Percentiles rank a stretch among this genome's conserved stretches.
These are phyloP conservation scores for Trogon surrucura DNA, from an alignment of 2,113 vertebrate species.

Conservation along the genomic window DNA sequence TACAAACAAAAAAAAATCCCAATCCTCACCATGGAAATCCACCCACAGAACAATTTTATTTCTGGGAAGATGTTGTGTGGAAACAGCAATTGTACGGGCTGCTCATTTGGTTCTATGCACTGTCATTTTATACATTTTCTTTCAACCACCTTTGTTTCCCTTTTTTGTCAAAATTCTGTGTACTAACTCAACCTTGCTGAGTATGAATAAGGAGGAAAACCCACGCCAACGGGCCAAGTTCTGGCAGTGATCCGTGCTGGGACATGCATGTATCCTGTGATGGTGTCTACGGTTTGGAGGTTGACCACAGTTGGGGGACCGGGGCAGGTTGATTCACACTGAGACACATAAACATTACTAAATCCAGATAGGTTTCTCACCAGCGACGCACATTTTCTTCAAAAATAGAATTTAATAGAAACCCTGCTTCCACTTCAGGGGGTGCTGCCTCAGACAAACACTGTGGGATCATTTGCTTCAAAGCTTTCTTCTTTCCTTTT, in stretches of 20 bases:
- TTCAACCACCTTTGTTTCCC: not conserved
- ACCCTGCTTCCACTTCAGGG: not conserved
- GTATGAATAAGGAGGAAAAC: not conserved
- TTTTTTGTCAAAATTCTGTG: not conserved
- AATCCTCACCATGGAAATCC: not conserved
- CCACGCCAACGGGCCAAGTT: not conserved
- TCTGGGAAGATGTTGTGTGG: not conserved
- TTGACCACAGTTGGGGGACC: not conserved
- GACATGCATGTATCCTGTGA: fast-evolving
- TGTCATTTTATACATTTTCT: not conserved
- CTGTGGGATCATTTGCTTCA: not conserved
- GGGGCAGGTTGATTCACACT: not conserved
- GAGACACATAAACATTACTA: not conserved
- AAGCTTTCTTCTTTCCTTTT: not conserved
- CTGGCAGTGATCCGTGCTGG: not conserved
- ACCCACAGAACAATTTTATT: not conserved
- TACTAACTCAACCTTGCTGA: not conserved
- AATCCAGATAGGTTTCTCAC: not conserved
- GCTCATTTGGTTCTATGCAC: not conserved
- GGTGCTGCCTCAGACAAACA: not conserved
- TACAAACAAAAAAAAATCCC: not conserved
- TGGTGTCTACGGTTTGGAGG: not conserved
- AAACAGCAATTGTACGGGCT: not conserved
- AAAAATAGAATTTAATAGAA: not conserved
- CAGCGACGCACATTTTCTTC: not conserved